A percentile compares a stretch with the other conserved stretches of the same genome.
These are phyloP conservation scores for Pteromalus puparum DNA, from an alignment of 1,140 invertebrate species.

Conservation along the genomic window DNA sequence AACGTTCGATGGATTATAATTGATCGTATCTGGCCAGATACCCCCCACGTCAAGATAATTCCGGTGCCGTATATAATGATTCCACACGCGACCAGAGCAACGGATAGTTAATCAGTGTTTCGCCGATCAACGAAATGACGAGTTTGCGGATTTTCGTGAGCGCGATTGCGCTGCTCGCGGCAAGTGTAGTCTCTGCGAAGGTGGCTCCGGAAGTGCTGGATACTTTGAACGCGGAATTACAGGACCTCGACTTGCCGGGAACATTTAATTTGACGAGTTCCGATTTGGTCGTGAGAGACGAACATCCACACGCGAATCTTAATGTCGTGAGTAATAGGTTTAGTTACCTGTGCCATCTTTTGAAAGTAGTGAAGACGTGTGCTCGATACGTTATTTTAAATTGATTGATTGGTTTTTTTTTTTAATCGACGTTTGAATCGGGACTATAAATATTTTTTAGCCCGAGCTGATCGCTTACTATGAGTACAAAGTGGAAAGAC, in stretches of 20 bases:
- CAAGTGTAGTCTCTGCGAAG: neutral
- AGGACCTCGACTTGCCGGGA: neutral
- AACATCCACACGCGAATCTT: neutral
- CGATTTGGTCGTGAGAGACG: neutral
- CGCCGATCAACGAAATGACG: neutral
- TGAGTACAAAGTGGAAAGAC: conserved; percentile 30
- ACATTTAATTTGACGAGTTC: neutral
- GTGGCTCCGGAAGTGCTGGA: neutral
- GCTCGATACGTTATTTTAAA: no score
- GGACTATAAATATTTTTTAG: conserved; percentile 31
- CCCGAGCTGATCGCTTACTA: conserved; percentile 17
- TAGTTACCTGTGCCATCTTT: neutral
- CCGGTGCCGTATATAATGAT: no score
- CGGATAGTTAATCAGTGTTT: no score
- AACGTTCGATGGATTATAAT: no score
- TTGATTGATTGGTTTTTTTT: no score
- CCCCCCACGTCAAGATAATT: no score
- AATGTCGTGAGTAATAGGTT: conserved; percentile 28
- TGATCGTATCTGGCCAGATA: no score
- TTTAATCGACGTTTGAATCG: no score
- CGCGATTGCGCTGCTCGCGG: neutral
- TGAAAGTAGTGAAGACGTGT: no score
- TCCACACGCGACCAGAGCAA: no score
- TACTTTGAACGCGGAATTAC: neutral
- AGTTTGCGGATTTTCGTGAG: neutral